These are phyloP conservation scores for Nycticryphes semicollaris DNA, from an alignment of 2,113 vertebrate genomes.

Conservation along the genomic window DNA sequence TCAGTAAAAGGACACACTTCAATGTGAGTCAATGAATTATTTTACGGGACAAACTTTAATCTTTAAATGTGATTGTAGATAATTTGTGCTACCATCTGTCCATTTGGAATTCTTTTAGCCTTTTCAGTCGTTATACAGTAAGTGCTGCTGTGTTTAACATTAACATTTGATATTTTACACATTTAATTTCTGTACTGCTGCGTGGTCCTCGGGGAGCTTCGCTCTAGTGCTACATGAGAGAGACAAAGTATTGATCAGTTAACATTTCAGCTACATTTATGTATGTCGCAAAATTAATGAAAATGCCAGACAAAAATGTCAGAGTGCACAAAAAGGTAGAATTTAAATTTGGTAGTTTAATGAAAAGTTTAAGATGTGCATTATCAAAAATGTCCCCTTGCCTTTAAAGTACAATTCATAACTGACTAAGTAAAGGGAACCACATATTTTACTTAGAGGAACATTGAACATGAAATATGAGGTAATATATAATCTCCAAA, in stretches of 20 bases:
- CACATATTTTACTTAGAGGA: slow-evolving; percentile 73
- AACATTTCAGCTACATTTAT: slow-evolving; percentile 91
- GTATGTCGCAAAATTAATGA: slow-evolving; percentile 89
- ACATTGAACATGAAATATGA: slow-evolving; percentile 69
- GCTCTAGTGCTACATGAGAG: slow-evolving; percentile 82
- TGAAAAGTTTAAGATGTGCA: slow-evolving; percentile 81
- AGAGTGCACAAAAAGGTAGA: slow-evolving; percentile 86
- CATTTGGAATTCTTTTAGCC: slow-evolving; percentile 84
- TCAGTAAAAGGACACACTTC: slow-evolving; percentile 83
- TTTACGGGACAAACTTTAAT: slow-evolving; percentile 84
- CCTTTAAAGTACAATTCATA: slow-evolving; percentile 72
- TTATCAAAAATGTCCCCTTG: slow-evolving; percentile 77
- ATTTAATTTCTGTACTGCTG: slow-evolving; percentile 88
- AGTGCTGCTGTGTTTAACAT: slow-evolving; percentile 86
- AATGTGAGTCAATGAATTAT: slow-evolving; percentile 80
- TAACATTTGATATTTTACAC: slow-evolving; percentile 96
- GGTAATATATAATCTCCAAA: slow-evolving; percentile 38
- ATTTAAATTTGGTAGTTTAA: slow-evolving; percentile 84
- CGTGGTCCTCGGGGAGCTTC: slow-evolving; percentile 77
- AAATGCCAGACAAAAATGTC: slow-evolving; percentile 92
- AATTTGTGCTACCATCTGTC: slow-evolving; percentile 89
- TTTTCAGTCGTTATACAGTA: slow-evolving; percentile 82
- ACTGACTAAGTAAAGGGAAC: slow-evolving; percentile 63
- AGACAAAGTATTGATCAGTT: slow-evolving; percentile 97
- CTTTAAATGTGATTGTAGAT: slow-evolving; percentile 88